Base-by-base conservation (phyloP, 2,888 invertebrate species). In the Agonopterix alstromeriana region DNA sequence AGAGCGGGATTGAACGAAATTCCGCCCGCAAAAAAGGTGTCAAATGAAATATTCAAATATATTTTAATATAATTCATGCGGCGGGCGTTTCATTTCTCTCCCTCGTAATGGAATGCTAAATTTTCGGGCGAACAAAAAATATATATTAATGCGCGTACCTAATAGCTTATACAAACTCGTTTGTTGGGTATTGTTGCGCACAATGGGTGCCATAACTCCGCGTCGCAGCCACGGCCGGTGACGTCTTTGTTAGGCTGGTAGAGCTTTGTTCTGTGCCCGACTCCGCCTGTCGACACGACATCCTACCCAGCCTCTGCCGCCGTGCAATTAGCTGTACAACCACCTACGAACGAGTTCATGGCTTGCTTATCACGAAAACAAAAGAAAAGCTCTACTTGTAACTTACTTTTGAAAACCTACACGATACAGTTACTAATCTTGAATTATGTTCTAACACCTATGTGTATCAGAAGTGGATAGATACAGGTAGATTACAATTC, bases 41-140 rank as follows among this genome's bases (percentile, higher is more conserved):
- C 88, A 88, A 88, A 88, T 88, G 88, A 88, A 88, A 88, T 88
- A 88, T 88, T 88, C 88, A 88, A 88, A 88, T 88, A 87, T 88
- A 88, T 88, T 88, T 87, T 88, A 88, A 88, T 88, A 88, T 88
- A 88, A 88, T 88, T 88, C 88, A 88, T 87, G 86, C 87, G 83
- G 87, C 88, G 85, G 85, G 87, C 86, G 85, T 88, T 88, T 86
- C 87, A 88, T 88, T 87, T 87, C 88, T 85, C 86, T 86, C 87
- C 88, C 88, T 80, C 81, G 86, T 88, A 88, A 88, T 87, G 88
- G 88, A 88, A 88, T 87, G 88, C 88, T 82, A 86, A 88, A 88
- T 88, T 87, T 87, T 87, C 84, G 81, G 86, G 84, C 78, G 82
- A 83, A 85, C 88, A 88, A 87, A 88, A 88, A 88, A 88, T 86